Conservation (phyloP, 2,888 invertebrate genomes). For the Lepeophtheirus nordmannii region DNA sequence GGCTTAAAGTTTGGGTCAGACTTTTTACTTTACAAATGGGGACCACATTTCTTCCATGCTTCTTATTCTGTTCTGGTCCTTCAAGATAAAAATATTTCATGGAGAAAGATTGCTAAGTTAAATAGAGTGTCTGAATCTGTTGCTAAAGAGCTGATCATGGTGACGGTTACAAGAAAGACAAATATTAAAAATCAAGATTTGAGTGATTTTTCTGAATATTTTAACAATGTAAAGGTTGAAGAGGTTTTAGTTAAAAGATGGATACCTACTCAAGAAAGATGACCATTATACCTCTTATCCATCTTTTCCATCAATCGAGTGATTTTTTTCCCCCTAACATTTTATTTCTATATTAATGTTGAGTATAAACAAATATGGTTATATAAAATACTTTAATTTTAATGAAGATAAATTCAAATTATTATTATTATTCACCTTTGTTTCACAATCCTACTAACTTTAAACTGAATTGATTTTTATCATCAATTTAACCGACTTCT, state of each 20-base stretch:
- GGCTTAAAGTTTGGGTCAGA: slow-evolving; percentile 4
- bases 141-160: not conserved
- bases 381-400: too few species aligned
- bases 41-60: slow-evolving; percentile 5
- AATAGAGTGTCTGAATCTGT: slow-evolving; percentile 8
- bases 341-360: too few species aligned
- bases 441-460: too few species aligned
- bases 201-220: not conserved
- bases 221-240: not conserved
- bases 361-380: too few species aligned
- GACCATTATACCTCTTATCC: too few species aligned
- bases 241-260: slow-evolving; percentile 3
- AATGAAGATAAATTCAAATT: too few species aligned
- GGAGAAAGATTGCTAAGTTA: not conserved
- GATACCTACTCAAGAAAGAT: slow-evolving; percentile 7
- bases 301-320: too few species aligned
- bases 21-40: slow-evolving; percentile 5
- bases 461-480: too few species aligned
- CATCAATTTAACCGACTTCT: too few species aligned
- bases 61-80: slow-evolving; percentile 1
- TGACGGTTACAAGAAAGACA: too few species aligned
- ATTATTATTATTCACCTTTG: too few species aligned
- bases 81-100: not conserved
- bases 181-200: not conserved
- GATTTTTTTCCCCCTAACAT: too few species aligned